Evolutionary conservation across 1,140 invertebrate species (phyloP), one percentile per base, ranked within the genome.

Genomic region (Alviniconcha marisindica): DNA sequence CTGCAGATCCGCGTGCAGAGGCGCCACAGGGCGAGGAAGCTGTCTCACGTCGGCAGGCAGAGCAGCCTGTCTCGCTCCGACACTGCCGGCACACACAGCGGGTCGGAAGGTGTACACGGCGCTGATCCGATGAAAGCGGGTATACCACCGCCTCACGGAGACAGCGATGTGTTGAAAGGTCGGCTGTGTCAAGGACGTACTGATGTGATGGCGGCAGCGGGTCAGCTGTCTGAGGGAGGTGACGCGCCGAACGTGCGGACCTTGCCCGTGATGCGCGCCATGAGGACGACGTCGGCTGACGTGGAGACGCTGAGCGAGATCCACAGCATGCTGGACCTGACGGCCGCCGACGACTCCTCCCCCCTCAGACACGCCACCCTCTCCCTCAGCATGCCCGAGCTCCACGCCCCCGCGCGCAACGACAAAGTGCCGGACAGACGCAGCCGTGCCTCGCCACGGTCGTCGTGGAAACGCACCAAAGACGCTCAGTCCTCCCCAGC

Each of bases 291-390:
- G 14, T 12, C 33, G 28, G 69, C 69, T 3, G 69, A 71, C 73
- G 7, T 44, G 73, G 42, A 40, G 24, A 76, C 21, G 42, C 28
- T 76, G 73, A 76, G 10, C 24, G 73, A 76, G 31, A 76, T 76
- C 73, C 73, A 76, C 42, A 76, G 73, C 73, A 76, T 76, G 73
- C 42, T 76, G 73, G 73, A 54, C 31, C 73, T 76, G 7, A 28
- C 63, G 10, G 36, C 36, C 71, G 7, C n/a, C 42, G 4, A 1
- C 10, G 42, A 48, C 44, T 24, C 42, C 38, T 44, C 71, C 38
- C 31, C 71, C 14, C n/a, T 42, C n/a, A 28, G 4, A 10, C 2
- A 0, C 40, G 28, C 21, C 3, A 40, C 73, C 28, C 42, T 76
- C 1, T 76, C 44, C 28, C 24, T 2, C 44, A 76, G 73, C 28